Base-by-base conservation (phyloP, 2,888 invertebrate species). In the Thera obeliscata region DNA sequence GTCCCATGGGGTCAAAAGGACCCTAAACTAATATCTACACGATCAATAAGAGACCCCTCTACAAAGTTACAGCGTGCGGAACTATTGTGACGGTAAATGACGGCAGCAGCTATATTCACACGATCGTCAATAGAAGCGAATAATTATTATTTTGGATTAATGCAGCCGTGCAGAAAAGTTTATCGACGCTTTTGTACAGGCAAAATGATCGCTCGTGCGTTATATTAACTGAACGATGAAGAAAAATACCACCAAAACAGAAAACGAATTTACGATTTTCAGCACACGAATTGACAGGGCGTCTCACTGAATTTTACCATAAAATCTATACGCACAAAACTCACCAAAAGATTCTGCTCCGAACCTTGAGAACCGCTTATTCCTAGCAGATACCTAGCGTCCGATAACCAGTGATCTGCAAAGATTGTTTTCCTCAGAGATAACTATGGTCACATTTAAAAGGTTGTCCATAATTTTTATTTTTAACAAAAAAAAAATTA, bases 31-130 rank as follows among this genome's bases (percentile, higher is more conserved):
- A 82, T 81, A 74, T 79, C 76, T 66, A 78, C 74, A 70, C 76
- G 78, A 81, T 83, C 82, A 78, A 81, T 81, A 79, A 67, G 67
- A 66, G 65, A 66, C 80, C 74, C 76, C 78, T 75, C 67, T 67
- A 77, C 83, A 80, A 84, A 83, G 83, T 83, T 81, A 82, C 80
- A 69, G 77, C 81, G 79, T 74, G 68, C 74, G 72, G 70, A 74
- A 76, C 75, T 74, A 79, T 81, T 81, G 81, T 77, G 78, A 74
- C 75, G 67, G 67, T 56, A 67, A 75, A 78, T 74, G 72, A 69
- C 75, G 74, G 73, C 78, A 75, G 74, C 79, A 78, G 74, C 72
- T 76, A 70, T 80, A 80, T 85, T 85, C 86, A 80, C 86, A 76
- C 76, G 74, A 73, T 65, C 69, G 46, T 70, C 70, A 69, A 69